phyloP scores from a whole-genome alignment of 2,888 invertebrate genomes.

The Aphidoletes aphidimyza region DNA sequence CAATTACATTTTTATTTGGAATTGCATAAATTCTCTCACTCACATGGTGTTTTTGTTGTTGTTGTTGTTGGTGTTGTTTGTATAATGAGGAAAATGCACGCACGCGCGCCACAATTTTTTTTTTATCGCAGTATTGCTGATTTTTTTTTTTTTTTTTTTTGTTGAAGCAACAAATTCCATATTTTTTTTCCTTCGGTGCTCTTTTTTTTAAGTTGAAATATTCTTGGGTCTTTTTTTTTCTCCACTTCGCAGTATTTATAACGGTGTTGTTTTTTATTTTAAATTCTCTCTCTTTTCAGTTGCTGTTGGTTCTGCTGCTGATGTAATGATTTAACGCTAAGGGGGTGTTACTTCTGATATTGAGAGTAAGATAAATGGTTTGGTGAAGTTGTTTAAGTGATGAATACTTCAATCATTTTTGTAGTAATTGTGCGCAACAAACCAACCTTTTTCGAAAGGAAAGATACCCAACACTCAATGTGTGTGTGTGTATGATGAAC shows the following conservation, averaged over 20 bases:
- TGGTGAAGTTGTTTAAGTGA: conserved; percentile 48
- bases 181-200: no score
- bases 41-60: conserved; percentile 37
- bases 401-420: conserved; percentile 44
- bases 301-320: not conserved
- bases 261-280: not conserved
- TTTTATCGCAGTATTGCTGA: not conserved
- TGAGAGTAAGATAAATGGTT: conserved; percentile 52
- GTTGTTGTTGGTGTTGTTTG: no score
- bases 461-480: not conserved
- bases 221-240: not conserved
- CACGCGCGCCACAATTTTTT: not conserved
- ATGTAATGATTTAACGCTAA: not conserved
- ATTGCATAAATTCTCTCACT: conserved; percentile 12
- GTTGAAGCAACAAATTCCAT: no score
- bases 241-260: not conserved
- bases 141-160: not conserved
- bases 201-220: no score
- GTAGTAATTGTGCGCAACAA: conserved; percentile 40
- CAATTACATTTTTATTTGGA: conserved; percentile 27
- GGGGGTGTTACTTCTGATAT: conserved; percentile 43
- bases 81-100: conserved; percentile 29
- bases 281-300: not conserved
- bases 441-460: not conserved
- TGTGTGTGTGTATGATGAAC: no score